Evolutionary conservation across 2,888 invertebrate genomes (phyloP), one percentile per base, ranked within the genome.

Genomic region (Tetanocera ferruginea): DNA sequence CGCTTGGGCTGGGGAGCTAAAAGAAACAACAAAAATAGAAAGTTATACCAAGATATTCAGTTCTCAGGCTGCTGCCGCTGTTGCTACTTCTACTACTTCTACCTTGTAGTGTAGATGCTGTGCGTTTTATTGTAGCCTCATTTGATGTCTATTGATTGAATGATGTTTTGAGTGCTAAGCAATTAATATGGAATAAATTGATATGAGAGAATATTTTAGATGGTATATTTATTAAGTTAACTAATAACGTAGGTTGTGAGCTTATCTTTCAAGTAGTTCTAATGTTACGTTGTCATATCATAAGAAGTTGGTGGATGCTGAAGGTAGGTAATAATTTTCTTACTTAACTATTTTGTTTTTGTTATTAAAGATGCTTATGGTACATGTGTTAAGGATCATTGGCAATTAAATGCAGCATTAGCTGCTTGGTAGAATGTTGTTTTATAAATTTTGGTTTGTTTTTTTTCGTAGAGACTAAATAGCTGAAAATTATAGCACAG

Each of bases 121-220:
- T 43, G 64, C 64, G n/a, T 64, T 64, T 64, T 31, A 64, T 64
- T 64, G 34, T 17, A 17, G 64, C 64, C 31, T 64, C 64, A 28
- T 64, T 64, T 64, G 25, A 17, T 28, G 64, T 31, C 31, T 31
- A 64, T 64, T 31, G 64, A 64, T 64, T 64, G 64, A n/a, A 62
- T 31, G 64, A 64, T 64, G 64, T 64, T 64, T 28, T 31, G 25
- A 64, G n/a, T 64, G 64, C 31, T 34, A 25, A 31, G 64, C 31
- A 64, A 64, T 64, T 64, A 64, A 64, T 64, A 17, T 8, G 28
- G 34, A 64, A 64, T 31, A 28, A 31, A 31, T 64, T 64, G 31
- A n/a, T 31, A 31, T 64, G 64, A 28, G 64, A 28, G 31, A n/a
- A 51, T 25, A 14, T 25, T 3, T 28, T 11, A 8, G 25, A 11